phyloP scores from a whole-genome alignment of 2,113 vertebrate species.

The Syngnathus floridae region DNA sequence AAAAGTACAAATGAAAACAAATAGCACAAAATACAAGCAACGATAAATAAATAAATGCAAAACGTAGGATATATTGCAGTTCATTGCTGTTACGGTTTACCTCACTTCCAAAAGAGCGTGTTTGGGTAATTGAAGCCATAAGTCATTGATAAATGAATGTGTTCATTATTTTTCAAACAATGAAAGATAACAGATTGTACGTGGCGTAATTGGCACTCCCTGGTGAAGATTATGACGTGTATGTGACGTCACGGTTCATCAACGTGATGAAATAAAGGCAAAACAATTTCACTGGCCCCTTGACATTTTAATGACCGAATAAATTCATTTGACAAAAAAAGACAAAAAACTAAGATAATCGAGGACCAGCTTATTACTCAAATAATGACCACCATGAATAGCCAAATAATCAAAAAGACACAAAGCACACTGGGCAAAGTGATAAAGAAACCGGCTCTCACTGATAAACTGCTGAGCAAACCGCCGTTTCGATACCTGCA shows the following conservation, averaged over 20 bases:
- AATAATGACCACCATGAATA: slow-evolving; percentile 71
- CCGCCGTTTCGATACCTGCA: slow-evolving; percentile 94
- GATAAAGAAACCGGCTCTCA: slow-evolving; percentile 86
- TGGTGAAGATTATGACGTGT: background rate
- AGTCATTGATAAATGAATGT: too few species aligned
- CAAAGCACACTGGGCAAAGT: slow-evolving; percentile 87
- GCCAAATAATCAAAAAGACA: slow-evolving; percentile 76
- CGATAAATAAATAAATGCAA: background rate
- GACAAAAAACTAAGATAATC: background rate
- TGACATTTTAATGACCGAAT: background rate
- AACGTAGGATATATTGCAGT: background rate
- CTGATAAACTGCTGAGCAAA: slow-evolving; percentile 87
- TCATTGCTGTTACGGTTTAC: background rate
- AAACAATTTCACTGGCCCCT: background rate
- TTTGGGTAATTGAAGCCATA: background rate
- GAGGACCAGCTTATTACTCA: background rate
- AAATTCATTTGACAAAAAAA: background rate
- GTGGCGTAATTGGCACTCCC: background rate
- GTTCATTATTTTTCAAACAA: background rate
- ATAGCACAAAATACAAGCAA: too few species aligned
- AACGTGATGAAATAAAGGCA: background rate
- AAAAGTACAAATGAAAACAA: background rate
- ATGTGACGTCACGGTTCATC: background rate
- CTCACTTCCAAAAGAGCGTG: background rate
- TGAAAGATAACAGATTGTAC: background rate